phyloP scores from a whole-genome alignment of 1,140 invertebrate genomes.

The Polypedilum pembai region DNA sequence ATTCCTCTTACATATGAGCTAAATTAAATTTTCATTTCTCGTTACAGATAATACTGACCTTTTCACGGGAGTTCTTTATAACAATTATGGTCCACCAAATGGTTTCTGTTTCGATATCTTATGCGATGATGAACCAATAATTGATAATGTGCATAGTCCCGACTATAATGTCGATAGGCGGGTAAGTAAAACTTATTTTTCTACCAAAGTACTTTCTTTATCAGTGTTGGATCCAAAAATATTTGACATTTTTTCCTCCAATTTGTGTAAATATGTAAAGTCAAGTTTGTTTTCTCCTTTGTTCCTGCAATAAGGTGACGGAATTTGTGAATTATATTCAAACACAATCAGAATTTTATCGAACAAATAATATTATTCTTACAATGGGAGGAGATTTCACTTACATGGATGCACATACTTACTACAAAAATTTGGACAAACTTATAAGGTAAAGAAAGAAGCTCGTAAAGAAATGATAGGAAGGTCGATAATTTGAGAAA shows the following conservation, averaged over 20 bases:
- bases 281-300: background rate
- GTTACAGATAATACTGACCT: slow-evolving; percentile 46
- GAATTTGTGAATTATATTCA: slow-evolving; percentile 50
- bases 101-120: slow-evolving; percentile 86
- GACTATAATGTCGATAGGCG: slow-evolving; percentile 63
- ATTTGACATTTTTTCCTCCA: background rate
- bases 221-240: background rate
- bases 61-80: slow-evolving; percentile 66
- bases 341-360: slow-evolving; percentile 49
- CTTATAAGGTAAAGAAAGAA: slow-evolving; percentile 62
- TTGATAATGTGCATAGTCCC: slow-evolving; percentile 62
- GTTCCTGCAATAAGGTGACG: slow-evolving; percentile 46
- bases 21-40: slow-evolving; percentile 37
- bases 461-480: background rate
- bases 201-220: background rate
- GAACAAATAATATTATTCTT: slow-evolving; percentile 68
- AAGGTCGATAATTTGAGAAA: too few relatives aligned
- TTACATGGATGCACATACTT: slow-evolving; percentile 75
- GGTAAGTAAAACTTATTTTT: slow-evolving; percentile 45
- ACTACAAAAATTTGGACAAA: slow-evolving; percentile 84
- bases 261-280: background rate
- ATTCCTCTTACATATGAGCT: too few relatives aligned
- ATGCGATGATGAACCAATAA: slow-evolving; percentile 74
- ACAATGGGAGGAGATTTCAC: slow-evolving; percentile 94
- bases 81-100: slow-evolving; percentile 70